Percentiles rank a stretch among this genome's conserved stretches.
These are phyloP conservation scores for Camponotus fellah DNA, from an alignment of 2,888 invertebrate genomes.

Conservation along the genomic window DNA sequence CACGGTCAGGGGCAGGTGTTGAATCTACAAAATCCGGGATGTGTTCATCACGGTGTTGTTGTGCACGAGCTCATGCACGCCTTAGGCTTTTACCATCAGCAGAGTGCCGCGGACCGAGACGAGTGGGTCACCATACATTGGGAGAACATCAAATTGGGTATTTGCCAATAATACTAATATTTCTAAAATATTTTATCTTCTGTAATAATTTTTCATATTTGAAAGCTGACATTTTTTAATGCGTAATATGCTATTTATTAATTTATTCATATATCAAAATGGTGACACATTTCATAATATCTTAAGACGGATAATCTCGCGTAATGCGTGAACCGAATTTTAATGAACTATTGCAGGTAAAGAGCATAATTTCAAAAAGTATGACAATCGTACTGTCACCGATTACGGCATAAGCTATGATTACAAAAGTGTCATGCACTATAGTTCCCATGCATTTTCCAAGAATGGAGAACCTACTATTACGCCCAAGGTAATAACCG, in stretches of 20 bases:
- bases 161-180: background rate
- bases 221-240: background rate
- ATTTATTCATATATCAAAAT: constrained; percentile 12
- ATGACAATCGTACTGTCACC: constrained; percentile 88
- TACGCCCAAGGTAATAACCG: constrained; percentile 86
- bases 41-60: constrained; percentile 87
- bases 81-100: constrained; percentile 94
- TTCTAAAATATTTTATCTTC: background rate
- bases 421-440: constrained; percentile 92
- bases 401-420: constrained; percentile 91
- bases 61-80: constrained; percentile 93
- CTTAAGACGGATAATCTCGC: background rate
- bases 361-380: constrained; percentile 90
- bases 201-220: background rate
- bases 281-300: background rate
- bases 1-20: constrained; percentile 88
- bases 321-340: constrained; percentile 3
- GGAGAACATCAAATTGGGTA: constrained; percentile 90
- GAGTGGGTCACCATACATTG: constrained; percentile 91
- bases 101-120: constrained; percentile 92
- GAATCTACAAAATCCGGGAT: constrained; percentile 86
- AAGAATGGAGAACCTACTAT: constrained; percentile 90
- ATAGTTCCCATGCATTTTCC: constrained; percentile 90
- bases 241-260: background rate
- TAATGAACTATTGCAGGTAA: constrained; percentile 83